Evolutionary conservation across 2,113 vertebrate genomes (phyloP).

Genomic region (Charina bottae): DNA sequence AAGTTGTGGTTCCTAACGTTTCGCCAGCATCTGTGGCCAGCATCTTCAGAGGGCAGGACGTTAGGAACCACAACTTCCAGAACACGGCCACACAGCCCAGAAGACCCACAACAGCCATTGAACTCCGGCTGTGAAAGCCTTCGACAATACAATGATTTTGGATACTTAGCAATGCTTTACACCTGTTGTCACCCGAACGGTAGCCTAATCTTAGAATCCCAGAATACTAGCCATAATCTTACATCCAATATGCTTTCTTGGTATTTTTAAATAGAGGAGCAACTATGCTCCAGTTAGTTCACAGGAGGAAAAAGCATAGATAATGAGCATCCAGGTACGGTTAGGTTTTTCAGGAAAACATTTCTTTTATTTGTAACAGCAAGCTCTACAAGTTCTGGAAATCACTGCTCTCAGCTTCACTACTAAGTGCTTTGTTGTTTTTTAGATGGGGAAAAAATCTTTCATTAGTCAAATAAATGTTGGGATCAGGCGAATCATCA

Average conservation of each 20-base stretch:
- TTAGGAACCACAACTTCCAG: no score
- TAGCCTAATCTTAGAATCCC: neutral
- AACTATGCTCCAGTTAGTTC: neutral
- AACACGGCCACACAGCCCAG: no score
- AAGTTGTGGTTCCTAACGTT: no score
- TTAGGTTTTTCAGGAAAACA: neutral
- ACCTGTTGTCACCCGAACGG: neutral
- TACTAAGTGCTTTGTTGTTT: neutral
- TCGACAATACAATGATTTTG: no score
- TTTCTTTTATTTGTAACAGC: neutral
- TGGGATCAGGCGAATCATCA: neutral
- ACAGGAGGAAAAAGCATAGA: neutral
- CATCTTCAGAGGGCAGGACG: no score
- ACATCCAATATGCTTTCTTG: neutral
- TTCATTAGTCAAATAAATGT: neutral
- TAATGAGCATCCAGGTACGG: neutral
- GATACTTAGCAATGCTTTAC: neutral
- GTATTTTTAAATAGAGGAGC: neutral
- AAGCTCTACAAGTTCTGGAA: neutral
- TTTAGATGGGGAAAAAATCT: conserved; percentile 6
- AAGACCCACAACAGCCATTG: no score
- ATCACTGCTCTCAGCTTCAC: neutral
- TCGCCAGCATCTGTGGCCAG: no score
- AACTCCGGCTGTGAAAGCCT: no score
- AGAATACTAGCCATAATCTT: neutral